Conservation (phyloP, 2,797 vertebrate species). For the Gallinago stenura region DNA sequence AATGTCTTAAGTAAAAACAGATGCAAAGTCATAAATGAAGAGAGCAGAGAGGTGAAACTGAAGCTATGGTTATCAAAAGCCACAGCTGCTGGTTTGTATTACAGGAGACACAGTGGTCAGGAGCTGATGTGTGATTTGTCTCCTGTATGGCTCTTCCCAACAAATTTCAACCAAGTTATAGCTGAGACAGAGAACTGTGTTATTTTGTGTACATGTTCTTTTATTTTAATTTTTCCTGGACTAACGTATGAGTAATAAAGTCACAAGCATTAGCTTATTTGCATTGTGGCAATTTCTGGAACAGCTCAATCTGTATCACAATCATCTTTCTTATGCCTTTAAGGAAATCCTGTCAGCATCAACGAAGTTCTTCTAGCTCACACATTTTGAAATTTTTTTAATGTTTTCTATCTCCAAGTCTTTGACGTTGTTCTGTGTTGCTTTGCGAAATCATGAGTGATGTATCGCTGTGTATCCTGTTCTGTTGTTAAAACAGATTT, state of each 20-base stretch:
- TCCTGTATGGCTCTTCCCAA: not conserved
- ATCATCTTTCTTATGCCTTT: not conserved
- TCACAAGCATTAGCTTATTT: not conserved
- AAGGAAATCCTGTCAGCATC: not conserved
- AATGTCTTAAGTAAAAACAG: rapidly evolving
- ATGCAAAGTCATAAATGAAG: not conserved
- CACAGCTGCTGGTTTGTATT: not conserved
- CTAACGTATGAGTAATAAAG: not conserved
- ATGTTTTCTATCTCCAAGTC: not conserved
- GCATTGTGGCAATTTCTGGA: not conserved
- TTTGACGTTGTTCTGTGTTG: not conserved
- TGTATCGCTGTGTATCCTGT: rapidly evolving
- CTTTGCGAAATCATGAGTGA: not conserved
- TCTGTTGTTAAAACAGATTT: not conserved
- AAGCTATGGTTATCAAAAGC: not conserved
- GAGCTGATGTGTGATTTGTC: not conserved
- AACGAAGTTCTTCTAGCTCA: not conserved
- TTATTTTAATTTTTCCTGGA: not conserved
- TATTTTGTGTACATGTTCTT: not conserved
- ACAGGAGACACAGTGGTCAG: not conserved
- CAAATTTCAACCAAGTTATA: not conserved
- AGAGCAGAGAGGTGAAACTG: not conserved
- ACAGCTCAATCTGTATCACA: not conserved
- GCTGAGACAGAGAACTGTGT: not conserved
- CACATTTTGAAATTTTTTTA: not conserved